Evolutionary conservation across 2,888 invertebrate genomes (phyloP).

Genomic region (Quadriops clusia): DNA sequence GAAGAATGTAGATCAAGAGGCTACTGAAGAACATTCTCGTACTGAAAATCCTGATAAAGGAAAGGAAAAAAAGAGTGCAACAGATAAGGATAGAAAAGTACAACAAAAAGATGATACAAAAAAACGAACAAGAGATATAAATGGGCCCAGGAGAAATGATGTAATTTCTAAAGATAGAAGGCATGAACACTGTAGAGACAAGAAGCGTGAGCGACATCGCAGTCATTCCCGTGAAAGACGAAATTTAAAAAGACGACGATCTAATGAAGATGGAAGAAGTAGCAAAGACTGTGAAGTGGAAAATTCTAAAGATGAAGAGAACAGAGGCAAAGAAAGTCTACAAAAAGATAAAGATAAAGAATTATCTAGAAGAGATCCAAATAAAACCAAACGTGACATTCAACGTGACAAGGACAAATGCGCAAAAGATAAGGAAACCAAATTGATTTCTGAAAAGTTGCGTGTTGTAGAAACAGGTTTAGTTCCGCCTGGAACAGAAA

Average conservation of each 20-base stretch:
- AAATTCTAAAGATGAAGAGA: conserved; percentile 6
- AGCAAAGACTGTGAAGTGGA: conserved; percentile 4
- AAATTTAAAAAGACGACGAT: conserved; percentile 6
- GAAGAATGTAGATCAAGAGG: conserved; percentile 3
- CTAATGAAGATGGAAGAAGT: conserved; percentile 8
- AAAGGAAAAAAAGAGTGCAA: too few relatives aligned
- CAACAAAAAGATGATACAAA: too few relatives aligned
- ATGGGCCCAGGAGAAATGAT: too few relatives aligned
- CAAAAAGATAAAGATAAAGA: conserved; percentile 12
- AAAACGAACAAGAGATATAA: too few relatives aligned
- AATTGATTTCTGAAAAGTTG: conserved; percentile 33
- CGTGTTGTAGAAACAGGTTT: conserved; percentile 36
- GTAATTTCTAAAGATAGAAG: too few relatives aligned
- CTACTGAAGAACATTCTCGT: conserved; percentile 8
- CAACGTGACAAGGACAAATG: conserved; percentile 33
- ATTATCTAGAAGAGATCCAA: conserved; percentile 30
- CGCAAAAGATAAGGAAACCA: conserved; percentile 32
- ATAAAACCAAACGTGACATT: conserved; percentile 35
- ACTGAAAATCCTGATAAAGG: too few relatives aligned
- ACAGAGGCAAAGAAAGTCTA: not conserved
- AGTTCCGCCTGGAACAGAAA: conserved; percentile 38
- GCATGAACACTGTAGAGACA: too few relatives aligned
- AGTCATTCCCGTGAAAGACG: too few relatives aligned
- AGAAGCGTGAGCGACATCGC: too few relatives aligned
- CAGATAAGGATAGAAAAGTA: too few relatives aligned